Evolutionary conservation across 2,113 vertebrate species (phyloP), one percentile per base, ranked within the genome.

Genomic region (Thomomys bottae): DNA sequence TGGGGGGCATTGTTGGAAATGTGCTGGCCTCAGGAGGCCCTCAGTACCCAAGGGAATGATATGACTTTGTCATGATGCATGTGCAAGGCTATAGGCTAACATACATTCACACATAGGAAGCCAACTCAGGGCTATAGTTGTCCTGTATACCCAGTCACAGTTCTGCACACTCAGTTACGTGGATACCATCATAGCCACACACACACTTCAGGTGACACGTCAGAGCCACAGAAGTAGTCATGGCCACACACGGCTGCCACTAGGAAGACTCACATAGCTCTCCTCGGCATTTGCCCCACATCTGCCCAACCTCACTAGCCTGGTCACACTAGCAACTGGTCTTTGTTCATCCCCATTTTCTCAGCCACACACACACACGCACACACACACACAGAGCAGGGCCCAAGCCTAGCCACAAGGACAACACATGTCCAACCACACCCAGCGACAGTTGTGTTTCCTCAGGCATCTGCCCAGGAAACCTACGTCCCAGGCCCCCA

Each of bases 21-120:
- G 67, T 36, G 77, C 84, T 90, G 66, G 89, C 61, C 91, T 91
- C 63, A 84, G 77, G 70, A 95, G 87, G 82, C 57, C 49, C 36
- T 90, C 8, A 11, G 1, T 73, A 68, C 40, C 38, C 49, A 94
- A 61, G 40, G 68, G 32, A 63, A 80, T 67, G 64, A 59, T 54
- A 68, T 36, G 61, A 42, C 66, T 75, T 77, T 92, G 64, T 28
- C 61, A 34, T 94, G 57, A 67, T 66, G 61, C 54, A 66, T 3
- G 28, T 73, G 61, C 54, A 71, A 32, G 79, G 21, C 49, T 26
- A 24, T 21, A n/a, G 70, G 81, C 34, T 76, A 34, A 87, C 57
- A 42, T 34, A 75, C 17, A n/a, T 36, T 72, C 72, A 88, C 26
- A 38, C 18, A 21, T 32, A 36, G 14, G 26, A 34, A 84, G 21